A percentile compares a stretch with the other conserved stretches of the same genome.
These are phyloP conservation scores for Euura lappo DNA, from an alignment of 1,140 invertebrate genomes.

Conservation along the genomic window DNA sequence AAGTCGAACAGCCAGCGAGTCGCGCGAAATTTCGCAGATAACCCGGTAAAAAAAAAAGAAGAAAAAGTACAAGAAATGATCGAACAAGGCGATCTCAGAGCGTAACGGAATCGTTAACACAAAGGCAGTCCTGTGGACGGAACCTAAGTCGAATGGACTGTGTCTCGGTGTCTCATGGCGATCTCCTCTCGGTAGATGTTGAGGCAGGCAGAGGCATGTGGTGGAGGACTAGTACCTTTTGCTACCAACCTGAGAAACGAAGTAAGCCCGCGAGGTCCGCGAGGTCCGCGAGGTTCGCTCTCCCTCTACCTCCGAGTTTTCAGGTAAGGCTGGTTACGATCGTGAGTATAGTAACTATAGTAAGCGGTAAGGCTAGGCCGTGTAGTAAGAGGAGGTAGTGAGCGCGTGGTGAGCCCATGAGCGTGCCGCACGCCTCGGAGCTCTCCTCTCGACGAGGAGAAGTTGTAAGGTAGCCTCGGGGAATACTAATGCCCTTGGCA, in stretches of 20 bases:
- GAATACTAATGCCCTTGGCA: conserved; percentile 37
- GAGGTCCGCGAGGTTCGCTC: no score
- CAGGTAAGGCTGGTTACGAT: not conserved
- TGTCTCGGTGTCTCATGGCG: not conserved
- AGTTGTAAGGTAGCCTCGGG: conserved; percentile 23
- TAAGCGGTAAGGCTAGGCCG: not conserved
- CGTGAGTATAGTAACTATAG: not conserved
- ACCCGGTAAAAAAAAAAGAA: not conserved
- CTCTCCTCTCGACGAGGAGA: conserved; percentile 11
- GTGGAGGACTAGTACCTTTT: no score
- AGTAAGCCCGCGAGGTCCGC: no score
- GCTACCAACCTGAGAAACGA: no score
- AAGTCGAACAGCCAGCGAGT: no score
- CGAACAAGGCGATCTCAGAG: no score
- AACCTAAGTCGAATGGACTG: not conserved
- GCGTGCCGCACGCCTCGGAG: not conserved
- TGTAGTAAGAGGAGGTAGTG: not conserved
- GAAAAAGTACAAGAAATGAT: not conserved
- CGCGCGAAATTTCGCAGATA: no score
- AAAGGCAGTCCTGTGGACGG: not conserved
- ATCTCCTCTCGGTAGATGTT: not conserved
- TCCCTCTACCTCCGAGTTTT: no score
- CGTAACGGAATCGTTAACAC: not conserved
- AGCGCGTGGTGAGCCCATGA: not conserved
- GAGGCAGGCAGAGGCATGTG: not conserved